Percentiles rank a stretch among this genome's conserved stretches.
Evolutionary conservation across 2,888 invertebrate genomes (phyloP).

Genomic region (Dolichomitus sp.): DNA sequence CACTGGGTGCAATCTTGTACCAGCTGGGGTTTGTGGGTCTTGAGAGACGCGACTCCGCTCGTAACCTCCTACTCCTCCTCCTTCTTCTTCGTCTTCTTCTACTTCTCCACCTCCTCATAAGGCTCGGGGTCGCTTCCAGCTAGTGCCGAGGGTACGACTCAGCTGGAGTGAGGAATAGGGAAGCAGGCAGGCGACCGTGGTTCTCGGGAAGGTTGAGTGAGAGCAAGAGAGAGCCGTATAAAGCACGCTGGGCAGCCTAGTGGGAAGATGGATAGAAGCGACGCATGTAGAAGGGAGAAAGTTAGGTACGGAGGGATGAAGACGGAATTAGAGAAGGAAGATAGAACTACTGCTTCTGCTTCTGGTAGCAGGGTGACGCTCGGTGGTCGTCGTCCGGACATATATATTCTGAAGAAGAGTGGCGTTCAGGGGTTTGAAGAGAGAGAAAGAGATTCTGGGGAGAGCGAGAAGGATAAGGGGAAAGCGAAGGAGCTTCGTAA

Average conservation of each 20-base stretch:
- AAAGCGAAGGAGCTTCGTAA: conserved; percentile 42
- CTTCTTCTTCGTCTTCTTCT: conserved; percentile 37
- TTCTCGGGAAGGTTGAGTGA: conserved; percentile 29
- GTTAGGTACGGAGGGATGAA: conserved; percentile 40
- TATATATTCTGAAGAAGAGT: conserved; percentile 49
- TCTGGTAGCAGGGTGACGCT: conserved; percentile 36
- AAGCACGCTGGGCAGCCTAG: conserved; percentile 35
- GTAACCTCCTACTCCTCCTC: conserved; percentile 77
- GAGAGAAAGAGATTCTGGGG: conserved; percentile 34
- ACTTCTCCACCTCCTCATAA: conserved; percentile 41
- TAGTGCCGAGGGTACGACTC: conserved; percentile 70
- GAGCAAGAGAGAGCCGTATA: conserved; percentile 51
- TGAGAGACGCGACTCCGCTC: conserved; percentile 80
- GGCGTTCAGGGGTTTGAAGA: conserved; percentile 56
- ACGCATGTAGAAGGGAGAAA: conserved; percentile 17
- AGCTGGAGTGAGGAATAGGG: conserved; percentile 75
- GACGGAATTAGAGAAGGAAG: conserved; percentile 56
- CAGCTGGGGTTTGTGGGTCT: conserved; percentile 84
- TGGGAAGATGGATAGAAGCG: conserved; percentile 50
- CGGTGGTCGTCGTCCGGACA: conserved; percentile 40
- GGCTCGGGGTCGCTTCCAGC: conserved; percentile 40
- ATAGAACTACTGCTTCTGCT: conserved; percentile 53
- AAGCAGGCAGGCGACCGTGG: conserved; percentile 71
- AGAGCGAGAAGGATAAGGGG: conserved; percentile 35
- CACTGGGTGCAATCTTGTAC: conserved; percentile 85